These are phyloP conservation scores for Amiota minor DNA, from an alignment of 2,888 invertebrate species.

Conservation along the genomic window DNA sequence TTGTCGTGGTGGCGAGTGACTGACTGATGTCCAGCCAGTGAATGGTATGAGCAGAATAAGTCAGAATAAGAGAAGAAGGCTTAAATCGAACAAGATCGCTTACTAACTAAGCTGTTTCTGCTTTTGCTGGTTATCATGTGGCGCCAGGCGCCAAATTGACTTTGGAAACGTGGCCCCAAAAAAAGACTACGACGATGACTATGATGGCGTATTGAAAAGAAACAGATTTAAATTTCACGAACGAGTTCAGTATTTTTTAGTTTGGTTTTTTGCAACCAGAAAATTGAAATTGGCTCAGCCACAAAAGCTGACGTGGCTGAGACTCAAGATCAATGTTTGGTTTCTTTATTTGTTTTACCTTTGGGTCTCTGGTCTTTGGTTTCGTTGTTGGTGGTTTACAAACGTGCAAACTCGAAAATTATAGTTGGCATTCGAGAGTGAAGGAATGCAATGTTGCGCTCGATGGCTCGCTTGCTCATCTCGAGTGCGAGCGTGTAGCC, in stretches of 20 bases:
- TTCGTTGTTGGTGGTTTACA: slow-evolving; percentile 61
- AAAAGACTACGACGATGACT: not conserved
- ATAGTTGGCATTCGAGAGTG: slow-evolving; percentile 45
- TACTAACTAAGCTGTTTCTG: slow-evolving; percentile 17
- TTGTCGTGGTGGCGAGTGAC: not conserved
- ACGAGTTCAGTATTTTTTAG: not conserved
- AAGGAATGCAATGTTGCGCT: not conserved
- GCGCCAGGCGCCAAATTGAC: slow-evolving; percentile 68
- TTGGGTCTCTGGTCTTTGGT: slow-evolving; percentile 46
- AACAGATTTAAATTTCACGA: slow-evolving; percentile 65
- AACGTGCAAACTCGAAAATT: slow-evolving; percentile 70
- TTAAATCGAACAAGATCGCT: slow-evolving; percentile 26
- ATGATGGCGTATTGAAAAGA: not conserved
- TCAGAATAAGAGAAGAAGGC: slow-evolving; percentile 51
- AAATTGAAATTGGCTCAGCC: slow-evolving; percentile 41
- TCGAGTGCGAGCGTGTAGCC: slow-evolving; percentile 27
- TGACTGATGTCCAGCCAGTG: slow-evolving; percentile 11
- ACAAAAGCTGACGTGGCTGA: slow-evolving; percentile 13
- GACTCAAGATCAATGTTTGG: slow-evolving; percentile 2
- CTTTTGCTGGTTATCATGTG: slow-evolving; percentile 61
- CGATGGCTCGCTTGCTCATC: not conserved
- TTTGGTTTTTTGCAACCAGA: not conserved
- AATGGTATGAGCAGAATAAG: slow-evolving; percentile 30
- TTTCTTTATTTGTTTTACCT: slow-evolving; percentile 39
- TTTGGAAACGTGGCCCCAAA: slow-evolving; percentile 20